Evolutionary conservation across 1,140 invertebrate species (phyloP).

Genomic region (Drosophila santomea): DNA sequence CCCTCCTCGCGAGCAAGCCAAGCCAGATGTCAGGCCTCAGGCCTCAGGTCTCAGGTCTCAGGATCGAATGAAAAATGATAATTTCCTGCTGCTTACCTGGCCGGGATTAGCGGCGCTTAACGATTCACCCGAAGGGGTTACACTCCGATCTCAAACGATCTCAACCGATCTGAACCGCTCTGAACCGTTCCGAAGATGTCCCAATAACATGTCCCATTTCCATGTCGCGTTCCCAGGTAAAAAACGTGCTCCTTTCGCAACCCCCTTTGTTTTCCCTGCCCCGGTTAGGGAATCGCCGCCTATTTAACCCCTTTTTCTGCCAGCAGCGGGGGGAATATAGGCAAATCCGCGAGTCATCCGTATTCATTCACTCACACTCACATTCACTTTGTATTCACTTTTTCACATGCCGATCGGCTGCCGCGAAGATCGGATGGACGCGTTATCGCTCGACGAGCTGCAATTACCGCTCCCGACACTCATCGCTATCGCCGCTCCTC

Average conservation of each 20-base stretch:
- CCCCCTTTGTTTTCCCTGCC: constrained; percentile 1
- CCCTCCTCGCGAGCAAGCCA: constrained; percentile 7
- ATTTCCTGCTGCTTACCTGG: constrained; percentile 53
- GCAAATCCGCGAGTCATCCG: constrained; percentile 38
- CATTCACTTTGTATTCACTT: too few relatives aligned
- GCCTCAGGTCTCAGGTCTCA: constrained; percentile 2
- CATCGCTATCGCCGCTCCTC: constrained; percentile 33
- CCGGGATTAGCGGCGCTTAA: constrained; percentile 62
- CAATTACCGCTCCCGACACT: constrained; percentile 41
- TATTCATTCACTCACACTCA: constrained; percentile 3
- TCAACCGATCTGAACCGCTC: too few relatives aligned
- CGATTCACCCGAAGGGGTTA: constrained; percentile 76
- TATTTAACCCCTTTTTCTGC: constrained; percentile 53
- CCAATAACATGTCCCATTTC: constrained; percentile 49
- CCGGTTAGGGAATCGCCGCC: constrained; percentile 44
- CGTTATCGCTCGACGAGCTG: constrained; percentile 32
- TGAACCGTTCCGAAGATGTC: constrained; percentile 38
- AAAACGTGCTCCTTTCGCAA: constrained; percentile 14
- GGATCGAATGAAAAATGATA: constrained; percentile 74
- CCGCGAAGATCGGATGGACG: constrained; percentile 50
- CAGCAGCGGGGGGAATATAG: constrained; percentile 6
- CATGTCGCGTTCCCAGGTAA: constrained; percentile 49
- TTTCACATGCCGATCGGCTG: constrained; percentile 35
- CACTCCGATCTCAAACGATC: neutral
- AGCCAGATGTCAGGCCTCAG: constrained; percentile 47